Base-by-base conservation (phyloP, 2,888 invertebrate genomes). In the Zaprionus bogoriensis region DNA sequence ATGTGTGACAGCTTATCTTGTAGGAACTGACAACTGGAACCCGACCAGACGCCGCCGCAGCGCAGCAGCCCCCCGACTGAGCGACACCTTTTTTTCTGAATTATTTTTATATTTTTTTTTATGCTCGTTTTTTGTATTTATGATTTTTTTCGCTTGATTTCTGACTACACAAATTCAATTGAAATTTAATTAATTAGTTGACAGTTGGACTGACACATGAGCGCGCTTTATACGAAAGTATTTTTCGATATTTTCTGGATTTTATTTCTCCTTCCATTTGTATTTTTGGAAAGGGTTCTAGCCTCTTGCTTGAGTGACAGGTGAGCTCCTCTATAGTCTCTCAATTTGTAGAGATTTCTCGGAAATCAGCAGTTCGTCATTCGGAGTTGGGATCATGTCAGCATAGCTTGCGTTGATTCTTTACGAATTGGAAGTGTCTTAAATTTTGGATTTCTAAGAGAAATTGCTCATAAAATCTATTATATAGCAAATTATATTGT, bases 101-200 rank as follows among this genome's bases (percentile, higher is more conserved):
- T 23, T 25, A 14, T 30, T 17, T 19, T 32, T 41, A 27, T 45
- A n/a, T 25, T 20, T 39, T 10, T 50, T n/a, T 17, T 14, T 46
- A 9, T 4, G 52, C 36, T 38, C 14, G 9, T 54, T 25, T 44
- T 44, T 44, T 44, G 7, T 32, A 23, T 52, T 59, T 38, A 41
- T 41, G 20, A 6, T 45, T 27, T 58, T 63, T 50, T 54, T 44
- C 28, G 38, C 59, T 64, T 58, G 66, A 63, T 75, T 72, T 86
- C 70, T 74, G 76, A 72, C 68, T 75, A 75, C 87, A 87, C 80
- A 89, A 87, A 82, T 89, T 89, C 89, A 89, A 89, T 89, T 89
- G 89, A 89, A 89, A 88, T 89, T 89, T 89, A 89, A 89, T 89
- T 89, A 89, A 89, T 89, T 89, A 89, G 89, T 86, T 88, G 89